Evolutionary conservation across 2,797 vertebrate genomes (phyloP), one percentile per base, ranked within the genome.

Genomic region (Lagodon rhomboides): DNA sequence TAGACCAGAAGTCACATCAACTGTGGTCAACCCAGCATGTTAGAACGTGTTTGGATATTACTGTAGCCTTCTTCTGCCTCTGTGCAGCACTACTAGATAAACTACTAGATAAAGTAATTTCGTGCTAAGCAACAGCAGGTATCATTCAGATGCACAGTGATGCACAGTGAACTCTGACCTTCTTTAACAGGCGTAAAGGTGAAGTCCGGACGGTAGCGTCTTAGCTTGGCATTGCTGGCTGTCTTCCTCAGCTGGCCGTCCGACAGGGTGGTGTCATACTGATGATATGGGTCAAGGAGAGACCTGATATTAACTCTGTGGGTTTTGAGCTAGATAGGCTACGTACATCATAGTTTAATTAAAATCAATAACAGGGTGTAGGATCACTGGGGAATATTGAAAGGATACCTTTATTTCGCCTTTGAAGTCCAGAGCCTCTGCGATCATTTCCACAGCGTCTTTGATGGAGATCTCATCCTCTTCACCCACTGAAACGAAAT

Each of bases 161-260:
- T 30, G 30, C 30, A 38, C 3, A 41, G 20, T 41, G 44, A 68
- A 67, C 9, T 65, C 77, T 77, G 34, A 97, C 97, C 96, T 94
- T 94, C 87, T 68, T 83, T 85, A 75, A 97, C 96, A 0, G 96
- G 96, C 0, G 96, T 97, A 83, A 97, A 97, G 68, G 75, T 86
- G 89, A 97, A 96, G 76, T 89, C 12, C 0, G 96, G 96, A 5
- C 94, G 94, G 90, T 95, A 95, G 60, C 41, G 30, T 67, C 87
- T 91, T 23, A 97, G 92, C 85, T 97, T 97, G 77, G 77, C 23
- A 0, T 96, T 97, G 83, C 93, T 97, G 76, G 96, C 96, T 0
- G 96, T 97, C 89, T 97, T 97, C 94, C 95, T 97, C 79, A 96
- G 93, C 89, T 97, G 96, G 3, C 97, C 96, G 0, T 97, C 97